These are phyloP conservation scores for Zelleria hepariella DNA, from an alignment of 2,888 invertebrate genomes.

Conservation along the genomic window DNA sequence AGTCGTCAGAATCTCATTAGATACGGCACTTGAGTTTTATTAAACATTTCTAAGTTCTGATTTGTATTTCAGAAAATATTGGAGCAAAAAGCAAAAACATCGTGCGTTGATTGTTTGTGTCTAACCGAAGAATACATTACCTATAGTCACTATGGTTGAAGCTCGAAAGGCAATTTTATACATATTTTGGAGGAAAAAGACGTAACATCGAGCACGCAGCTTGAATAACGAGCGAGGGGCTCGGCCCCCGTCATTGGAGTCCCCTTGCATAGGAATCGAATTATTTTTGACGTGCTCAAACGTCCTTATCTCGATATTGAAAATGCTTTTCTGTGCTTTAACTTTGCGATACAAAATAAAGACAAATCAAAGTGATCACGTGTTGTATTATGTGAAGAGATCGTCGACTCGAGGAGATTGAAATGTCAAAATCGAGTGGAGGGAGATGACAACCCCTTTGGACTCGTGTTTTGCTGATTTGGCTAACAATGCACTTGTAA, in stretches of 20 bases:
- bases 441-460: neutral
- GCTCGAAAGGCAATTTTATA: conserved; percentile 48
- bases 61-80: neutral
- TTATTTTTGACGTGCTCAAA: conserved; percentile 46
- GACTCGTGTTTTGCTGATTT: too few species aligned
- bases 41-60: neutral
- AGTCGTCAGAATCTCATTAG: conserved; percentile 15
- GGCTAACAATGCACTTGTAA: too few species aligned
- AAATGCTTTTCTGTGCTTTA: conserved; percentile 3
- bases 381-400: neutral
- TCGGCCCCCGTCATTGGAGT: conserved; percentile 27
- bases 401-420: neutral
- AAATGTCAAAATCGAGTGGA: too few species aligned
- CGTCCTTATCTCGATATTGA: conserved; percentile 25
- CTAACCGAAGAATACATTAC: conserved; percentile 12
- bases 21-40: conserved; percentile 14
- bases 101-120: neutral
- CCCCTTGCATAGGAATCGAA: conserved; percentile 46
- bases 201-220: conserved; percentile 38
- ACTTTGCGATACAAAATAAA: neutral
- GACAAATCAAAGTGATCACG: neutral
- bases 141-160: conserved; percentile 34
- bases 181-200: conserved; percentile 47
- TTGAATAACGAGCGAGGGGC: conserved; percentile 49
- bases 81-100: neutral